Conservation (phyloP, 1,140 invertebrate species). For the Gryon sp. region DNA sequence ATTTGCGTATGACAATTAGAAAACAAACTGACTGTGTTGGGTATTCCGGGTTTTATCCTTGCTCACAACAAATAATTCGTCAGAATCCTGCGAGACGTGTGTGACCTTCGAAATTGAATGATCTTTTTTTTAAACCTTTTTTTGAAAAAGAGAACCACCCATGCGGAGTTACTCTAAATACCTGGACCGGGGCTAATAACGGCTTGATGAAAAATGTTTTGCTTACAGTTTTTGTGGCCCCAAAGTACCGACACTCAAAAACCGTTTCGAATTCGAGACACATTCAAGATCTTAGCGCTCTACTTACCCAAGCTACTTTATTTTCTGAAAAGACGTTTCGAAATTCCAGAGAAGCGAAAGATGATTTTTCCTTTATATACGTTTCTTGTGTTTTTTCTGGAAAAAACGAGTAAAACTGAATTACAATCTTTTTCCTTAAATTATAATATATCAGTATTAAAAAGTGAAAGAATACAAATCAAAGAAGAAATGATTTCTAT, state of each 20-base stretch:
- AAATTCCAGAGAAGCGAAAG: too few species aligned
- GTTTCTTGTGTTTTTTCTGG: too few species aligned
- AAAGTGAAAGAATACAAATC: too few species aligned
- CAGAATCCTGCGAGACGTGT: constrained; percentile 24
- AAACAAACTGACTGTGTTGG: constrained; percentile 34
- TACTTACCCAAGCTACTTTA: constrained; percentile 4
- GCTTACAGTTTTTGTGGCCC: constrained; percentile 33
- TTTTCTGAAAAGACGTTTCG: constrained; percentile 5
- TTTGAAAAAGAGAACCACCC: constrained; percentile 30
- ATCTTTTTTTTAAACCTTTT: too few species aligned
- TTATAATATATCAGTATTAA: too few species aligned
- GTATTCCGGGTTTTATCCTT: constrained; percentile 45
- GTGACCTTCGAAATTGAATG: constrained; percentile 21
- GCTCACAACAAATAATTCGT: constrained; percentile 43
- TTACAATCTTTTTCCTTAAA: too few species aligned
- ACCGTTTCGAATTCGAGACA: constrained; percentile 45
- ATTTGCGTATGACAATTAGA: constrained; percentile 50
- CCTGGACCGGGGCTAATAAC: constrained; percentile 1
- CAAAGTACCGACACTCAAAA: constrained; percentile 11
- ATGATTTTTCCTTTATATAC: too few species aligned
- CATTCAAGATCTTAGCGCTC: constrained; percentile 5
- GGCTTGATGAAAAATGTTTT: constrained; percentile 44
- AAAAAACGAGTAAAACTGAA: too few species aligned
- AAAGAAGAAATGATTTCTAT: too few species aligned
- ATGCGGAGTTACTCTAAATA: constrained; percentile 7